Conservation (phyloP, 2,888 invertebrate genomes). For the Lasioglossum vierecki region DNA sequence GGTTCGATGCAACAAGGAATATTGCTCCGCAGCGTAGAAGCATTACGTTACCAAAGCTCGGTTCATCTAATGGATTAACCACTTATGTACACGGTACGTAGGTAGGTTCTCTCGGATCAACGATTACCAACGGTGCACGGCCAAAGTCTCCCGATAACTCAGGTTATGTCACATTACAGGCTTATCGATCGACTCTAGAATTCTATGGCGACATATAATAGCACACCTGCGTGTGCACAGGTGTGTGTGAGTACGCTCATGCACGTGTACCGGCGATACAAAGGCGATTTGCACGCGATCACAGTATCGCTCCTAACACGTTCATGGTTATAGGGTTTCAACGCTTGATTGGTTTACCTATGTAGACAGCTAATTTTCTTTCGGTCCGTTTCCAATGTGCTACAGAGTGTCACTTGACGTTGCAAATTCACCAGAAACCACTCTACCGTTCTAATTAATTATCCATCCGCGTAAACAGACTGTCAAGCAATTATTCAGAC, state of each 20-base stretch:
- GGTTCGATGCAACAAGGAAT: not conserved
- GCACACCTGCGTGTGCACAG: slow-evolving; percentile 45
- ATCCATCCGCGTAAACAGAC: no score
- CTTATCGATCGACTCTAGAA: slow-evolving; percentile 67
- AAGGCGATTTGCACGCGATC: slow-evolving; percentile 50
- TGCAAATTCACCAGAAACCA: not conserved
- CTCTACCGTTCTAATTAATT: not conserved
- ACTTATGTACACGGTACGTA: slow-evolving; percentile 38
- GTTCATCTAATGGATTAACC: slow-evolving; percentile 55
- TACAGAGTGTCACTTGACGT: not conserved
- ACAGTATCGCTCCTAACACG: slow-evolving; percentile 34
- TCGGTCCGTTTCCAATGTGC: no score
- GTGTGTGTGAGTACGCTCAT: slow-evolving; percentile 20
- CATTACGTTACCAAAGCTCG: slow-evolving; percentile 31
- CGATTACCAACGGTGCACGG: slow-evolving; percentile 51
- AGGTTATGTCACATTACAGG: slow-evolving; percentile 61
- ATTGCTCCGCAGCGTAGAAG: not conserved
- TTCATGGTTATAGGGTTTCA: slow-evolving; percentile 25
- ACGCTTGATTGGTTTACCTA: slow-evolving; percentile 24
- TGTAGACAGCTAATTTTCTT: slow-evolving; percentile 10
- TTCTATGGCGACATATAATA: slow-evolving; percentile 54
- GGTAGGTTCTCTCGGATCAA: slow-evolving; percentile 48
- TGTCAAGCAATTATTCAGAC: not conserved
- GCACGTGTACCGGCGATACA: slow-evolving; percentile 25
- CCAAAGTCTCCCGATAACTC: slow-evolving; percentile 60